These are phyloP conservation scores for Plumapathes pennacea DNA, from an alignment of 92 coral and sea anemone genomes.

Conservation along the genomic window DNA sequence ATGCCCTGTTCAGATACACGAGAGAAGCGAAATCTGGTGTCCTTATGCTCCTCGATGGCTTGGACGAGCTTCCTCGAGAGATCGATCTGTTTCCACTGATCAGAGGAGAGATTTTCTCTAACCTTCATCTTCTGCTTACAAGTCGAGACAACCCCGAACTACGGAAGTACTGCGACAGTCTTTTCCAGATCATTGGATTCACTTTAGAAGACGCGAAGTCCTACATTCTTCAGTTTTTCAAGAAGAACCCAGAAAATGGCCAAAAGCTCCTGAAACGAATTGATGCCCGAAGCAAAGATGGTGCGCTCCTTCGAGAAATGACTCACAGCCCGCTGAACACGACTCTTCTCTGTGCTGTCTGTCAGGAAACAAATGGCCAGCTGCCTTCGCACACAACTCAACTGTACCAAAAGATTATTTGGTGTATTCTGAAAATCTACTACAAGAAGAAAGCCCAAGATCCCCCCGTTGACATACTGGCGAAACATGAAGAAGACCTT, in stretches of 20 bases:
- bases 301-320: slow-evolving; percentile 11
- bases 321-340: slow-evolving; percentile 31
- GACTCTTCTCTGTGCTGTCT: slow-evolving; percentile 24
- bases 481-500: background rate
- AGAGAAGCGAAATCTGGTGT: slow-evolving; percentile 6
- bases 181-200: slow-evolving; percentile 30
- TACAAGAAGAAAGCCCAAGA: background rate
- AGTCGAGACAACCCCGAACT: slow-evolving; percentile 17
- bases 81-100: background rate
- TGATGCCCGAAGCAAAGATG: background rate
- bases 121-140: slow-evolving; percentile 17
- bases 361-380: slow-evolving; percentile 14
- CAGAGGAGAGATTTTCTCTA: background rate
- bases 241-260: background rate
- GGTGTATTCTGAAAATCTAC: slow-evolving; percentile 26
- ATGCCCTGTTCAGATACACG: slow-evolving; percentile 1
- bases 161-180: slow-evolving; percentile 11
- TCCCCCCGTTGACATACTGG: background rate
- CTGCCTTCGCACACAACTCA: slow-evolving; percentile 26
- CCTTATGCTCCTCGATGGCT: slow-evolving; percentile 33
- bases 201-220: slow-evolving; percentile 1
- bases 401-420: slow-evolving; percentile 10
- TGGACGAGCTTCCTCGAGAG: slow-evolving; percentile 23
- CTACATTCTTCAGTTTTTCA: slow-evolving; percentile 19
- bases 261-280: background rate